A percentile compares a stretch with the other conserved stretches of the same genome.
Conservation (phyloP, 2,797 vertebrate species). For the Enoplosus armatus region DNA sequence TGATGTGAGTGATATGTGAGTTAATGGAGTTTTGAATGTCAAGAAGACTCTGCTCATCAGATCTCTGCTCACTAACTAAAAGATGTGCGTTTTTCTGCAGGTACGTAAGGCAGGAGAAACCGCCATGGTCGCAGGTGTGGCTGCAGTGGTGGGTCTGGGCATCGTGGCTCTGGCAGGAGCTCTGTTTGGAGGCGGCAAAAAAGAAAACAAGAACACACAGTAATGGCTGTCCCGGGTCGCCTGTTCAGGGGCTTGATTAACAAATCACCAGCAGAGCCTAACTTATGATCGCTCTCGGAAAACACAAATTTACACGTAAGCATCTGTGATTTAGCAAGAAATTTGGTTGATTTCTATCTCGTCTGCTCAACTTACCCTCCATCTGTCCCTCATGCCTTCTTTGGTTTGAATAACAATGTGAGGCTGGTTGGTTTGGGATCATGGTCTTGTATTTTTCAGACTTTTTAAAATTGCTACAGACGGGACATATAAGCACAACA, state of each 20-base stretch:
- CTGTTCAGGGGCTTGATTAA: slow-evolving; percentile 23
- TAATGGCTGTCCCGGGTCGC: slow-evolving; percentile 24
- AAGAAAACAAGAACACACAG: slow-evolving; percentile 63
- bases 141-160: slow-evolving; percentile 36
- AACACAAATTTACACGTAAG: background rate
- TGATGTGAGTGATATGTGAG: background rate
- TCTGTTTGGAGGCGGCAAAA: slow-evolving; percentile 66
- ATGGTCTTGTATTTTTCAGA: background rate
- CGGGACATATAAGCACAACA: slow-evolving; percentile 3
- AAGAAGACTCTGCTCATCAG: background rate
- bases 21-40: background rate
- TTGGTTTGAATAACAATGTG: background rate
- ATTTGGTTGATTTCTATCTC: background rate
- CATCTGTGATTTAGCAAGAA: background rate
- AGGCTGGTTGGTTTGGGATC: background rate
- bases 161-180: slow-evolving; percentile 44
- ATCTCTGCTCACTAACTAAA: background rate
- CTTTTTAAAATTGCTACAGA: slow-evolving; percentile 20
- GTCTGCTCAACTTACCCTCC: background rate
- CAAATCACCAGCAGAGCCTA: slow-evolving; percentile 47
- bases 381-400: background rate
- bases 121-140: slow-evolving; percentile 8
- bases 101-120: slow-evolving; percentile 71
- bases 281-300: background rate
- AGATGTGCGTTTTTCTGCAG: slow-evolving; percentile 56